These are phyloP conservation scores for Tenualosa thibaudeaui DNA, from an alignment of 2,797 vertebrate genomes.

Conservation along the genomic window DNA sequence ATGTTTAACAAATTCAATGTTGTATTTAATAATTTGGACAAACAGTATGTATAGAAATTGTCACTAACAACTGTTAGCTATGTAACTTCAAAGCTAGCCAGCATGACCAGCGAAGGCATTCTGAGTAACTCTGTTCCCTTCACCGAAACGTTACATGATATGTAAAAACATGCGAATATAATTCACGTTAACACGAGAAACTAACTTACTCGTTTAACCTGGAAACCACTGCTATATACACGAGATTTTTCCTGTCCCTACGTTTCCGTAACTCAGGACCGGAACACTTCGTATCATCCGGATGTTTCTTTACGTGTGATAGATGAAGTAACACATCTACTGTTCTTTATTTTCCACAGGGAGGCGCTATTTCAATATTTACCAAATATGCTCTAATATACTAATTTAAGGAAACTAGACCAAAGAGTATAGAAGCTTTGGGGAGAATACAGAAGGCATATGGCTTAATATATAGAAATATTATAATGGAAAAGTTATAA, in stretches of 20 bases:
- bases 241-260: not conserved
- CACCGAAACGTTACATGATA: not conserved
- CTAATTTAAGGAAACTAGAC: not conserved
- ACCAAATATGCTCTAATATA: not conserved
- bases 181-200: slow-evolving; percentile 1
- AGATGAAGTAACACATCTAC: not conserved
- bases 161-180: not conserved
- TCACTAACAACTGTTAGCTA: not conserved
- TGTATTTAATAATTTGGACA: not conserved
- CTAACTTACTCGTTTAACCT: slow-evolving; percentile 1
- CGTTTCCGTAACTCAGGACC: not conserved
- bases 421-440: too few species aligned
- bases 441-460: too few species aligned
- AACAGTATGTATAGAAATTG: not conserved
- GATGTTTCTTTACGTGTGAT: not conserved
- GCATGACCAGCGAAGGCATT: not conserved
- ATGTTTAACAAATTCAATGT: not conserved
- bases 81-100: not conserved
- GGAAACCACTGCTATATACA: not conserved
- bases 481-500: too few species aligned
- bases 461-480: too few species aligned
- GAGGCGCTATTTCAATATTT: not conserved
- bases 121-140: not conserved
- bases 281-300: not conserved
- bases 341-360: not conserved